These are phyloP conservation scores for Cheirogaleus medius DNA, from an alignment of 2,113 vertebrate species.

Conservation along the genomic window DNA sequence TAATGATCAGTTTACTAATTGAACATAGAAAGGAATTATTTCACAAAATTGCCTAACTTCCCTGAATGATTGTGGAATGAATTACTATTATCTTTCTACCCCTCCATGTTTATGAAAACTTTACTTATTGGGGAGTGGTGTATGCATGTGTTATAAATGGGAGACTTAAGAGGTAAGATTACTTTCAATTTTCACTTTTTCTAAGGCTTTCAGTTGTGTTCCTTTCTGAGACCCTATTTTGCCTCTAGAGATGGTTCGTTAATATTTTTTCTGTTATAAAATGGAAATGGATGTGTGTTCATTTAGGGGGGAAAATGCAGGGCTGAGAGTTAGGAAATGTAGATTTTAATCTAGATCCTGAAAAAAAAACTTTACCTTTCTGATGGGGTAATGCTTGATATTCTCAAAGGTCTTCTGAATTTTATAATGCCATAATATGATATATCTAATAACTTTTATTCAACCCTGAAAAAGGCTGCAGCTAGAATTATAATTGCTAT, in stretches of 20 bases:
- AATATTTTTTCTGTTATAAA: not conserved
- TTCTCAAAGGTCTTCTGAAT: not conserved
- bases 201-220: not conserved
- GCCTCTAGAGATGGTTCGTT: conserved; percentile 6
- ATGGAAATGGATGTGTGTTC: not conserved
- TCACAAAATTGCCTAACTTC: not conserved
- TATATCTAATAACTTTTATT: not conserved
- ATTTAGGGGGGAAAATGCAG: not conserved
- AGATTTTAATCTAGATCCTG: not conserved
- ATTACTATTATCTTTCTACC: not conserved
- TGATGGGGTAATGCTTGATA: not conserved
- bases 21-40: not conserved
- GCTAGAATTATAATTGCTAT: not conserved
- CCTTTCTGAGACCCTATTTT: not conserved
- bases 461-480: not conserved
- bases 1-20: not conserved
- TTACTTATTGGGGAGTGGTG: not conserved
- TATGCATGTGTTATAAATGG: not conserved
- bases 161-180: not conserved
- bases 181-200: not conserved
- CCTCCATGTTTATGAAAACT: not conserved
- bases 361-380: conserved; percentile 33
- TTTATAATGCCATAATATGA: not conserved
- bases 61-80: not conserved
- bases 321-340: not conserved